Percentiles rank a stretch among this genome's conserved stretches.
phyloP scores from a whole-genome alignment of 2,888 invertebrate genomes.

The Amphiduros pacificus region DNA sequence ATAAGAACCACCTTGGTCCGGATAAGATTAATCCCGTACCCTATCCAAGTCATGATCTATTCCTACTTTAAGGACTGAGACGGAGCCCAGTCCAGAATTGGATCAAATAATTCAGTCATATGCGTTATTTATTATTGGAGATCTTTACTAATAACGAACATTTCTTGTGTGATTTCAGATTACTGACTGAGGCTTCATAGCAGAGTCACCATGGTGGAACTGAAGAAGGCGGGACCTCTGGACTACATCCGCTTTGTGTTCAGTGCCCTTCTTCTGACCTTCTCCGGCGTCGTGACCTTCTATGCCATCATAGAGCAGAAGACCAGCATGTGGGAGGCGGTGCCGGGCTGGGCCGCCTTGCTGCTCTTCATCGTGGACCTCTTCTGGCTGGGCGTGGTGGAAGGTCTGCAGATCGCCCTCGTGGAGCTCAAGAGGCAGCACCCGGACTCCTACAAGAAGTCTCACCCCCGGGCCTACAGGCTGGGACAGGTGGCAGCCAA shows the following conservation, averaged over 20 bases:
- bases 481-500: constrained; percentile 21
- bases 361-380: constrained; percentile 25
- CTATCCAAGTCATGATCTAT: too few species aligned
- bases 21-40: too few species aligned
- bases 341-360: constrained; percentile 25
- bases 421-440: constrained; percentile 28
- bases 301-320: constrained; percentile 23
- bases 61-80: too few species aligned
- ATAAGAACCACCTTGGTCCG: too few species aligned
- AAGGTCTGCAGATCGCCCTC: constrained; percentile 26
- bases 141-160: too few species aligned
- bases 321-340: constrained; percentile 20
- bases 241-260: constrained; percentile 26
- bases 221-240: constrained; percentile 14
- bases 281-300: constrained; percentile 17
- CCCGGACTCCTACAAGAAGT: constrained; percentile 23
- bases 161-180: too few species aligned
- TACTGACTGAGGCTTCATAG: too few species aligned
- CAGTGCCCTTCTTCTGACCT: constrained; percentile 20
- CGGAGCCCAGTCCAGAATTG: too few species aligned
- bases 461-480: constrained; percentile 22
- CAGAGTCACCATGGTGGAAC: constrained; percentile 26
- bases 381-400: constrained; percentile 21
- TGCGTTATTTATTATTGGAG: too few species aligned
- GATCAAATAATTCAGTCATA: too few species aligned